A percentile compares a stretch with the other conserved stretches of the same genome.
phyloP scores from a whole-genome alignment of 2,797 vertebrate genomes.

The Sylvilagus floridanus region DNA sequence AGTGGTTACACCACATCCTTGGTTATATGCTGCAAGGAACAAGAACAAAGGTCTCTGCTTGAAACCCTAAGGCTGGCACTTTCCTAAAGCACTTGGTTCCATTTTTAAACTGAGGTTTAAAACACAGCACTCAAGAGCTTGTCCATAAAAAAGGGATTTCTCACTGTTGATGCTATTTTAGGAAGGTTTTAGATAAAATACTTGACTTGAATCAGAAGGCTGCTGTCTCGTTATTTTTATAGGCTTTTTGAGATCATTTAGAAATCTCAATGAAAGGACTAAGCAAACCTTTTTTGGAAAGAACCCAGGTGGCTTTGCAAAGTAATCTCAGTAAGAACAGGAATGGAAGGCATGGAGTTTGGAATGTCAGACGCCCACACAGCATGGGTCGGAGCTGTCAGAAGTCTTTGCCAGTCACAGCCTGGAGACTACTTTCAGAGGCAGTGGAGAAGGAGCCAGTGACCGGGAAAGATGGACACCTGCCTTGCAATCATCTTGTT shows the following conservation, averaged over 20 bases:
- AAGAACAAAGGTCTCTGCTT: conserved; percentile 73
- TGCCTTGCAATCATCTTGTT: not conserved
- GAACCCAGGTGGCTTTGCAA: conserved; percentile 64
- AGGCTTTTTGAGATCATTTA: conserved; percentile 56
- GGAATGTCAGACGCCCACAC: not conserved
- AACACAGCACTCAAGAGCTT: not conserved
- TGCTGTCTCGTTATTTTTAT: conserved; percentile 59
- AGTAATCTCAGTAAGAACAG: not conserved
- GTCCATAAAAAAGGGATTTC: conserved; percentile 45
- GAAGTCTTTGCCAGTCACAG: not conserved
- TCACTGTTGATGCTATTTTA: conserved; percentile 53
- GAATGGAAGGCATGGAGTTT: not conserved
- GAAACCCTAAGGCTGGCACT: conserved; percentile 63
- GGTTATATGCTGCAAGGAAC: conserved; percentile 62
- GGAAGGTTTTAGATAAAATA: conserved; percentile 53
- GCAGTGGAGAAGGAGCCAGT: not conserved
- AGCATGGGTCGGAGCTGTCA: not conserved
- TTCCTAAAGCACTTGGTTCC: conserved; percentile 55
- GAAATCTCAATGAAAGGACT: conserved; percentile 62
- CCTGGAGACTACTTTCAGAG: not conserved
- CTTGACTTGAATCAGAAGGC: conserved; percentile 56
- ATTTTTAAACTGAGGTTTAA: conserved; percentile 58
- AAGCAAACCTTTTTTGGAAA: conserved; percentile 61
- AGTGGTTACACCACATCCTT: conserved; percentile 78
- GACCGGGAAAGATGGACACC: not conserved